Conservation (phyloP, 2,113 vertebrate species). For the Delphinus delphis region DNA sequence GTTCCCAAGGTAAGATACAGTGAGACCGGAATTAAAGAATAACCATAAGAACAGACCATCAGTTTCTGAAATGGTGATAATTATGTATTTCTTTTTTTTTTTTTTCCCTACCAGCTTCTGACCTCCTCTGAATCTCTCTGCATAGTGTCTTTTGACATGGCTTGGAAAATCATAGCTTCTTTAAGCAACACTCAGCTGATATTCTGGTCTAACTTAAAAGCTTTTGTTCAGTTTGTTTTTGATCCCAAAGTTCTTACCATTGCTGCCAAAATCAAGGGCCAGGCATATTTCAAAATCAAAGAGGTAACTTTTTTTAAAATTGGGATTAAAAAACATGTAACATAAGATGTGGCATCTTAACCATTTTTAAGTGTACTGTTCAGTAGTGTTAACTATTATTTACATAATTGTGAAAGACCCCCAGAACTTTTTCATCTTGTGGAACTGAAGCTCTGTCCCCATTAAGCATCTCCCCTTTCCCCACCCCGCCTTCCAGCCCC, state of each 20-base stretch:
- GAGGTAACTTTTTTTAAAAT: constrained; percentile 83
- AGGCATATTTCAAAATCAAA: constrained; percentile 85
- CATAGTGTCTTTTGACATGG: constrained; percentile 87
- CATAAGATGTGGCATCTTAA: background rate
- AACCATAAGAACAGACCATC: background rate
- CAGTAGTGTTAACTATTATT: background rate
- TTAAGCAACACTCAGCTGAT: constrained; percentile 91
- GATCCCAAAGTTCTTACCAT: constrained; percentile 85
- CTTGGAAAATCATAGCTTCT: constrained; percentile 90
- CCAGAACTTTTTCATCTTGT: background rate
- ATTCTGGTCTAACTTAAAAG: constrained; percentile 94
- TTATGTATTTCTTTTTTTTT: background rate
- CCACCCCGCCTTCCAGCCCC: too few species aligned
- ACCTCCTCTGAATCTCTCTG: constrained; percentile 85
- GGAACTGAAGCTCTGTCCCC: background rate
- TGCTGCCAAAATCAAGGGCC: constrained; percentile 82
- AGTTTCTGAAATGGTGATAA: background rate
- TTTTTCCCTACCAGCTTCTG: constrained; percentile 82
- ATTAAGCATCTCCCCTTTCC: accelerated
- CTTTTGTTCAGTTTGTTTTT: constrained; percentile 90
- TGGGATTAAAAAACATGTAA: background rate
- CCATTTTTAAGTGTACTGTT: background rate
- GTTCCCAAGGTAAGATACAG: constrained; percentile 87
- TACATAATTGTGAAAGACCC: background rate
- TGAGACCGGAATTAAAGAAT: background rate